phyloP scores from a whole-genome alignment of 2,888 invertebrate species.

The Hypomecis atomaria region DNA sequence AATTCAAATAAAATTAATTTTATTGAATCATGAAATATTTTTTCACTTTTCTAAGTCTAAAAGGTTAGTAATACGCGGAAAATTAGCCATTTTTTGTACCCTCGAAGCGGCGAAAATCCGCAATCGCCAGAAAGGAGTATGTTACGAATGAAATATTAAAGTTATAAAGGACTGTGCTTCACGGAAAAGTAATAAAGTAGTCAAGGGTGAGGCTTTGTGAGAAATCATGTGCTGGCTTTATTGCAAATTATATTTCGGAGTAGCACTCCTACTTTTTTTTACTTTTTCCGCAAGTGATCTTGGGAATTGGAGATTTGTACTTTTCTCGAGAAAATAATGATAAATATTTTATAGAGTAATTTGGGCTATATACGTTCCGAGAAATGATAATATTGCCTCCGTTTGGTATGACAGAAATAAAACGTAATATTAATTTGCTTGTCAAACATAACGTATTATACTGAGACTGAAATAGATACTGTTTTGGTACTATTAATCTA shows the following conservation, averaged over 20 bases:
- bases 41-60: too few relatives aligned
- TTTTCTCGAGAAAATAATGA: constrained; percentile 10
- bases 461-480: too few relatives aligned
- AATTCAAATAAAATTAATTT: too few relatives aligned
- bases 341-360: not conserved
- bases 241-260: constrained; percentile 70
- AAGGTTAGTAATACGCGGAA: too few relatives aligned
- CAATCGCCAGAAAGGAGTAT: constrained; percentile 48
- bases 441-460: too few relatives aligned
- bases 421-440: not conserved
- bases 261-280: constrained; percentile 40
- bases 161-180: constrained; percentile 61
- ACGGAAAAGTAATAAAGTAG: constrained; percentile 72
- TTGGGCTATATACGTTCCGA: not conserved
- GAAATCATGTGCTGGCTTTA: constrained; percentile 67
- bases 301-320: constrained; percentile 15
- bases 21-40: too few relatives aligned
- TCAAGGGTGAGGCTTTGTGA: constrained; percentile 59
- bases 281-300: constrained; percentile 46
- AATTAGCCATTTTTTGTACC: too few relatives aligned
- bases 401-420: not conserved
- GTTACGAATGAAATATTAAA: constrained; percentile 60
- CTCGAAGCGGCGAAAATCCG: constrained; percentile 48
- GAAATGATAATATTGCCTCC: not conserved
- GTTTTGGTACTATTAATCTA: too few relatives aligned